Evolutionary conservation across 2,888 invertebrate genomes (phyloP).

Genomic region (Pyrocoelia pectoralis): DNA sequence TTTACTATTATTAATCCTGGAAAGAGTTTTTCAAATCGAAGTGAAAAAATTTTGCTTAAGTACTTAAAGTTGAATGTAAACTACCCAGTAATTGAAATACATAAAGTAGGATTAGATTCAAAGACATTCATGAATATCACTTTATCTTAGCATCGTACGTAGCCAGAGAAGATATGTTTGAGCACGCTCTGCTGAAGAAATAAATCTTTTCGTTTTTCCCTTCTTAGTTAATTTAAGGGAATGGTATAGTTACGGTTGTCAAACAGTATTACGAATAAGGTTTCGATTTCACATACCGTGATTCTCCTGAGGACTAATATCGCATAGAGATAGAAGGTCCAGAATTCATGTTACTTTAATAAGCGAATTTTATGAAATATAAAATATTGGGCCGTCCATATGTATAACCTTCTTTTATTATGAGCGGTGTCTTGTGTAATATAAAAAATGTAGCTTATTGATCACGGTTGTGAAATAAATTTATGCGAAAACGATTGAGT

Average conservation of each 20-base stretch:
- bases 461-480: no score
- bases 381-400: background rate
- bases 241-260: constrained; percentile 1
- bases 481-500: no score
- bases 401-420: background rate
- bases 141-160: no score
- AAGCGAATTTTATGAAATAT: constrained; percentile 11
- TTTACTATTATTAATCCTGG: no score
- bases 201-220: constrained; percentile 1
- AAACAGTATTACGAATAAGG: background rate
- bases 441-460: no score
- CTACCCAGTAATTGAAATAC: no score
- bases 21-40: no score
- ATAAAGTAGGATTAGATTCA: no score
- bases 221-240: constrained; percentile 4
- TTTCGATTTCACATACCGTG: constrained; percentile 4
- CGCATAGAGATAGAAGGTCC: constrained; percentile 3
- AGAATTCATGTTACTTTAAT: constrained; percentile 12
- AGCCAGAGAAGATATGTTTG: background rate
- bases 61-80: no score
- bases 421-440: no score
- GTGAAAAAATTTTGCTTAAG: no score
- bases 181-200: background rate
- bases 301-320: constrained; percentile 2
- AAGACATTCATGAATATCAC: no score